Percentiles rank a stretch among this genome's conserved stretches.
These are phyloP conservation scores for Bucorvus abyssinicus DNA, from an alignment of 2,797 vertebrate genomes.

Conservation along the genomic window DNA sequence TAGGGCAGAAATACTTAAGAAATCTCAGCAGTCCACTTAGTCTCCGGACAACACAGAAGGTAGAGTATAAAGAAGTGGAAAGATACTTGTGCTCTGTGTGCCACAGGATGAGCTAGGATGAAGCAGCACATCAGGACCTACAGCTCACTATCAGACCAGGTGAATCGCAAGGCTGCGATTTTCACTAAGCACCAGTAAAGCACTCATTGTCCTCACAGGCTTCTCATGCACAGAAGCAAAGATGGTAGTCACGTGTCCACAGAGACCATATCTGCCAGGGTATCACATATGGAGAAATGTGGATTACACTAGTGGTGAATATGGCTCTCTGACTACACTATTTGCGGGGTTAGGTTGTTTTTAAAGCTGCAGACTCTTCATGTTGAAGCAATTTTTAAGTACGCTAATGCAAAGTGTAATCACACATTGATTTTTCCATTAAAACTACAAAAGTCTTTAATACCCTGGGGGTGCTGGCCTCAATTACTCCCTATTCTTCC, in stretches of 20 bases:
- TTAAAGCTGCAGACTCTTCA: slow-evolving; percentile 11
- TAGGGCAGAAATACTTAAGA: neutral
- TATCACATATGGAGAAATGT: neutral
- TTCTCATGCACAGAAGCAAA: neutral
- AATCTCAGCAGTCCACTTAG: neutral
- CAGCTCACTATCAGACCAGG: neutral
- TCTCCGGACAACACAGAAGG: neutral
- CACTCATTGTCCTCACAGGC: neutral
- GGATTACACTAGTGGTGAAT: neutral
- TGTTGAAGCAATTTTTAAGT: slow-evolving; percentile 40
- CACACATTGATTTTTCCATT: slow-evolving; percentile 68
- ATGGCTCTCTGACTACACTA: neutral
- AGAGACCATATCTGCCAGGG: neutral
- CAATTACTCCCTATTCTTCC: slow-evolving; percentile 44
- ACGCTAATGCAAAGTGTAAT: slow-evolving; percentile 51
- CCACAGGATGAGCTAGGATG: neutral
- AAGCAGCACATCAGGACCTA: accelerated
- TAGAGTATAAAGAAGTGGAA: neutral
- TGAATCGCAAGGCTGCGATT: accelerated
- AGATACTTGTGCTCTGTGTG: neutral
- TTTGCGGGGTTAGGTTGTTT: neutral
- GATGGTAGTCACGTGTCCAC: neutral
- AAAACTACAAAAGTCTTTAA: slow-evolving; percentile 62
- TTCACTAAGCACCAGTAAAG: neutral
- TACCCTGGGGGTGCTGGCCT: slow-evolving; percentile 33